Evolutionary conservation across 2,113 vertebrate genomes (phyloP).

Genomic region (Dipodomys ordii): DNA sequence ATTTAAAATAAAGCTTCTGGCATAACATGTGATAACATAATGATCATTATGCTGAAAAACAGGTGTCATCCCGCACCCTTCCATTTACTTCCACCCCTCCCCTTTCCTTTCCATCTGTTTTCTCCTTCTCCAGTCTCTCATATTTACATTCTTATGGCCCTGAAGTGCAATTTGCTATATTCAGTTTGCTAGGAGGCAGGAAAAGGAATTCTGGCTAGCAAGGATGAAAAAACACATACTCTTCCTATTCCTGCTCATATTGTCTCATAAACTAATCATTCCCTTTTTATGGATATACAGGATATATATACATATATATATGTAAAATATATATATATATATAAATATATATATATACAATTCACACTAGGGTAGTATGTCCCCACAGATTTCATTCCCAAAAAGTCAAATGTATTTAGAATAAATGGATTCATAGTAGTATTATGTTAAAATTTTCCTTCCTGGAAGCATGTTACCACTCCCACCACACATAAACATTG

Average conservation of each 20-base stretch:
- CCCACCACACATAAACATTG: too few relatives aligned
- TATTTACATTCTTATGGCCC: neutral
- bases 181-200: neutral
- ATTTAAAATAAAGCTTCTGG: constrained; percentile 70
- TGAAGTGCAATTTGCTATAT: constrained; percentile 17
- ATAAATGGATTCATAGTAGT: too few relatives aligned
- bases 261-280: too few relatives aligned
- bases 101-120: constrained; percentile 45
- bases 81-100: neutral
- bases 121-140: neutral
- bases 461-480: too few relatives aligned
- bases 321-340: too few relatives aligned
- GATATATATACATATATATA: too few relatives aligned
- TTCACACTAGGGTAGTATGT: too few relatives aligned
- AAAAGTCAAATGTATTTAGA: too few relatives aligned
- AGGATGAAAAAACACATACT: neutral
- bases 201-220: neutral
- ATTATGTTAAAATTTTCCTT: too few relatives aligned
- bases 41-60: constrained; percentile 61
- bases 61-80: constrained; percentile 26
- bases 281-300: too few relatives aligned
- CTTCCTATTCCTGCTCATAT: neutral
- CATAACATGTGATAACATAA: constrained; percentile 51
- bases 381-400: too few relatives aligned
- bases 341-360: too few relatives aligned